Percentiles rank a stretch among this genome's conserved stretches.
phyloP scores from a whole-genome alignment of 2,113 vertebrate genomes.

The Hippopotamus amphibius region DNA sequence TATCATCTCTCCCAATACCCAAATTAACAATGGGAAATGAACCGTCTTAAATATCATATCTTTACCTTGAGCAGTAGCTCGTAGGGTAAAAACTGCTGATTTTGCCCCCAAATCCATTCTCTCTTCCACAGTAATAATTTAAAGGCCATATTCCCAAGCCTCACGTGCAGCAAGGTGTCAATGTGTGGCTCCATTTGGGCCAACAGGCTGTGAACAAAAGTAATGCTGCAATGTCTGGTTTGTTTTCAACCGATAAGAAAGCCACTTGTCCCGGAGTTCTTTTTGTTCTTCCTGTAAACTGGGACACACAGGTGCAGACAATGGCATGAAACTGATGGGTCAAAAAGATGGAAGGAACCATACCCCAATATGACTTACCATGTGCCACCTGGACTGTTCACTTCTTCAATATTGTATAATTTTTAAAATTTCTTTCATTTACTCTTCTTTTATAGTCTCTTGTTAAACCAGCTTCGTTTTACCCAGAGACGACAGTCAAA shows the following conservation, averaged over 20 bases:
- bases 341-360: neutral
- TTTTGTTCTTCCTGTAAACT: neutral
- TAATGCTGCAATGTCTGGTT: neutral
- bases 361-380: neutral
- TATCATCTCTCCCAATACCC: neutral
- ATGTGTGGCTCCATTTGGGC: neutral
- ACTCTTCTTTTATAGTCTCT: neutral
- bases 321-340: fast-evolving
- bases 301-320: neutral
- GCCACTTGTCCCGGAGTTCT: neutral
- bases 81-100: neutral
- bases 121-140: neutral
- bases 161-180: neutral
- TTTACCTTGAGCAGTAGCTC: neutral
- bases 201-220: neutral
- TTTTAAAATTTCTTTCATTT: neutral
- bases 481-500: constrained; percentile 58
- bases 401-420: neutral
- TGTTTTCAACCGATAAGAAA: neutral
- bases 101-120: neutral
- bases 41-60: neutral
- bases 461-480: neutral
- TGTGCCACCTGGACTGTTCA: neutral
- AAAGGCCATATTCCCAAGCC: neutral
- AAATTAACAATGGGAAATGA: neutral